Evolutionary conservation across 2,888 invertebrate species (phyloP).

Genomic region (Halocaridina rubra): DNA sequence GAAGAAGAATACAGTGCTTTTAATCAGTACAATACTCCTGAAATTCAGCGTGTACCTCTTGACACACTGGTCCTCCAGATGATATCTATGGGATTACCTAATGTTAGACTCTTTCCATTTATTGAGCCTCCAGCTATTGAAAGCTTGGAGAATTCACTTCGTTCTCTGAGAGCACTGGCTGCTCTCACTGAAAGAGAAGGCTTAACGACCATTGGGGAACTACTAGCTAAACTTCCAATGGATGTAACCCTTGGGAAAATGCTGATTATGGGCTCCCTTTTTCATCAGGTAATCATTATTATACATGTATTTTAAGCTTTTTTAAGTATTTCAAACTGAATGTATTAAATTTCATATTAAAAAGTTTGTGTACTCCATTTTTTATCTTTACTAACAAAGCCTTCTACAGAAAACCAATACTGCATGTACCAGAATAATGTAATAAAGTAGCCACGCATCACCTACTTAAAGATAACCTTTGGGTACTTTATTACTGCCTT

Average conservation of each 20-base stretch:
- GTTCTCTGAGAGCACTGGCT: slow-evolving; percentile 88
- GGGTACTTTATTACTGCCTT: too few species aligned
- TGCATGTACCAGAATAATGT: not conserved
- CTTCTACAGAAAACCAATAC: too few species aligned
- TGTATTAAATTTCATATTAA: too few species aligned
- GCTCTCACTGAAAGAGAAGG: slow-evolving; percentile 72
- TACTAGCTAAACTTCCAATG: slow-evolving; percentile 90
- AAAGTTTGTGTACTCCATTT: too few species aligned
- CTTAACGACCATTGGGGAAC: slow-evolving; percentile 86
- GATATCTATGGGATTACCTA: slow-evolving; percentile 92
- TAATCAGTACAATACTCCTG: slow-evolving; percentile 89
- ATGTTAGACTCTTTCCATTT: slow-evolving; percentile 93
- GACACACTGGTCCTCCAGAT: slow-evolving; percentile 92
- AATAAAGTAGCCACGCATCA: too few species aligned
- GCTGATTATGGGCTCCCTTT: slow-evolving; percentile 89
- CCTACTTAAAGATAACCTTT: too few species aligned
- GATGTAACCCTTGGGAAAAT: slow-evolving; percentile 97
- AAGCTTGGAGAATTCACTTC: slow-evolving; percentile 86
- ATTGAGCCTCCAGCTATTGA: slow-evolving; percentile 89
- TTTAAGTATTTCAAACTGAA: too few species aligned
- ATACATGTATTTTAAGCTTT: too few species aligned
- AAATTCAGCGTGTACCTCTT: slow-evolving; percentile 92
- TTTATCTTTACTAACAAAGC: too few species aligned
- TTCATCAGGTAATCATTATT: slow-evolving; percentile 74
- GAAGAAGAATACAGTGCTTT: slow-evolving; percentile 84